These are phyloP conservation scores for Catagonus wagneri DNA, from an alignment of 2,113 vertebrate genomes.

Conservation along the genomic window DNA sequence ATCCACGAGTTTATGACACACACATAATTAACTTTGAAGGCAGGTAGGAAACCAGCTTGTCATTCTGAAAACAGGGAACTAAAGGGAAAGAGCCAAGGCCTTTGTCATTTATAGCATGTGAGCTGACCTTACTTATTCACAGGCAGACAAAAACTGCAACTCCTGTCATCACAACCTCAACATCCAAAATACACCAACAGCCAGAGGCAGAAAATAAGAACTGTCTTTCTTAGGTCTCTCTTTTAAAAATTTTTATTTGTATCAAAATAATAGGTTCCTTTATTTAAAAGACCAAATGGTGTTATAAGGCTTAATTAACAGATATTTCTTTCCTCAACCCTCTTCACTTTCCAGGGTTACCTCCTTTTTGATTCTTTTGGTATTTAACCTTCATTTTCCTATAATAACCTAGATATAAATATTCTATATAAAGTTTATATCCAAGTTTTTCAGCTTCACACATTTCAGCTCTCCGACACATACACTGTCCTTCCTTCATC, in stretches of 20 bases:
- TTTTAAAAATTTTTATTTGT: neutral
- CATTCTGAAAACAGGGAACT: neutral
- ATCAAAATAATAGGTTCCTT: neutral
- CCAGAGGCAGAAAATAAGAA: neutral
- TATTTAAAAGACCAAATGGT: neutral
- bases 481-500: neutral
- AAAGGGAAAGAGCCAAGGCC: neutral
- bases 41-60: neutral
- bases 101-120: neutral
- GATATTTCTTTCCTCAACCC: neutral
- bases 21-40: neutral
- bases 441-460: neutral
- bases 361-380: neutral
- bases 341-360: neutral
- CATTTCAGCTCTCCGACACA: too few species aligned
- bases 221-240: neutral
- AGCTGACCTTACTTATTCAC: neutral
- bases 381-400: neutral
- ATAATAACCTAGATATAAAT: neutral
- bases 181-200: neutral
- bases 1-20: neutral
- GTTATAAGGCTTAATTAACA: neutral
- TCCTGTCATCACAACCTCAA: neutral
- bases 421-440: neutral
- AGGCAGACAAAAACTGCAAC: neutral